Evolutionary conservation across 2,113 vertebrate species (phyloP), one percentile per base, ranked within the genome.

Genomic region (Alethe castanea): DNA sequence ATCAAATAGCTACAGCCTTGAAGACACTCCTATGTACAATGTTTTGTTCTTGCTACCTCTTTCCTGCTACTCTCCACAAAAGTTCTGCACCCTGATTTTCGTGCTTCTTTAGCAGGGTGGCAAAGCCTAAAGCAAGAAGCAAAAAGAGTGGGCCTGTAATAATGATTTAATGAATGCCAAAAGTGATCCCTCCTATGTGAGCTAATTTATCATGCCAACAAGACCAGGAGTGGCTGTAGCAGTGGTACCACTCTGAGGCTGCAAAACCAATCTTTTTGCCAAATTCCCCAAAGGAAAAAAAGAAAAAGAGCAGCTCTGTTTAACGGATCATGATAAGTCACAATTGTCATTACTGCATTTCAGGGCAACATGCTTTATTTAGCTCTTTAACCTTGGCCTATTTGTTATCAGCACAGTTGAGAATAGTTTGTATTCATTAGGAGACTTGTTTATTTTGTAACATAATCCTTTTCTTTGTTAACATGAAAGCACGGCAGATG

Each of bases 391-490:
- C 96, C 96, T 95, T 93, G 88, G 65, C 90, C 90, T 96, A 90
- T 96, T 95, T 95, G 92, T 95, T 97, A 97, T 91, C 86, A 91
- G 44, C n/a, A 64, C 83, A 86, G 81, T 92, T 3, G 31, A 96
- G 94, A 96, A 90, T 88, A 95, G 92, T 96, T 96, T 95, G 65
- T 90, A 96, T 95, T 97, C 94, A 94, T 96, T 91, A 95, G 44
- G 40, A 90, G 65, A 65, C 15, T 82, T 91, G 90, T 95, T 97
- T 97, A 83, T 96, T 96, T 97, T 94, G 95, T 94, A 97, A 96
- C 88, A 59, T 97, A 97, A 97, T 96, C 95, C 92, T 89, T 94
- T 79, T 70, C 91, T 95, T 91, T 95, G 91, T 96, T 94, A 96
- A 95, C 92, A 91, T 96, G 91, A 97, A 97, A 97, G 96, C 61